Evolutionary conservation across 2,113 vertebrate species (phyloP).

Genomic region (Emydocephalus ijimae): DNA sequence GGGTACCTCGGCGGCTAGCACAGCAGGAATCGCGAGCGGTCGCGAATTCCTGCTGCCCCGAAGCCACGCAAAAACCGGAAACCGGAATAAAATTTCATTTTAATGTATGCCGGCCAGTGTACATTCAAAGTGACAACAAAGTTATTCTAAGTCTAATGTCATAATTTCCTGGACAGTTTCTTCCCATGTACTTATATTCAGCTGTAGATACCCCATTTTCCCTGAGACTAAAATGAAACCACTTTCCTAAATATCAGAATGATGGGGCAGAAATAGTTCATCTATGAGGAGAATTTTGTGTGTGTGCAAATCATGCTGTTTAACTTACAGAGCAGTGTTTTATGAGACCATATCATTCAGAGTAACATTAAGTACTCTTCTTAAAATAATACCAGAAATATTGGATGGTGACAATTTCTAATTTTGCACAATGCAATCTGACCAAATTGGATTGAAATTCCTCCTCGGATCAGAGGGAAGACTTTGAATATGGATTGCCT

Average conservation of each 20-base stretch:
- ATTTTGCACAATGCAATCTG: not conserved
- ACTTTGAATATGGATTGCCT: not conserved
- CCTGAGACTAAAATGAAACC: too few species aligned
- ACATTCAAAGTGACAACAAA: too few species aligned
- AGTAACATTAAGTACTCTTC: not conserved
- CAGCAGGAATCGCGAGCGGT: too few species aligned
- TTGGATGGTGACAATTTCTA: not conserved
- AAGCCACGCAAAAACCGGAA: too few species aligned
- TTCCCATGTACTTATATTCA: not conserved
- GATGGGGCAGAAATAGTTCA: too few species aligned
- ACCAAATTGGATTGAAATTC: not conserved
- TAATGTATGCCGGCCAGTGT: too few species aligned
- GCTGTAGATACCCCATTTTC: not conserved
- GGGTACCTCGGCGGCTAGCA: too few species aligned
- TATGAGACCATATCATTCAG: not conserved
- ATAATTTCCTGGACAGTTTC: not conserved
- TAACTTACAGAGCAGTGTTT: not conserved
- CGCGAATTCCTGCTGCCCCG: too few species aligned
- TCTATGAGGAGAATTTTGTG: not conserved
- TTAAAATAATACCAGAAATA: not conserved
- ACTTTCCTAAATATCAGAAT: too few species aligned
- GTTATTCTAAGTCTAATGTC: too few species aligned
- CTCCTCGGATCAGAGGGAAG: not conserved
- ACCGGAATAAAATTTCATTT: too few species aligned
- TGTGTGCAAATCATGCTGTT: not conserved